These are phyloP conservation scores for Criorhina ranunculi DNA, from an alignment of 2,888 invertebrate species.

Conservation along the genomic window DNA sequence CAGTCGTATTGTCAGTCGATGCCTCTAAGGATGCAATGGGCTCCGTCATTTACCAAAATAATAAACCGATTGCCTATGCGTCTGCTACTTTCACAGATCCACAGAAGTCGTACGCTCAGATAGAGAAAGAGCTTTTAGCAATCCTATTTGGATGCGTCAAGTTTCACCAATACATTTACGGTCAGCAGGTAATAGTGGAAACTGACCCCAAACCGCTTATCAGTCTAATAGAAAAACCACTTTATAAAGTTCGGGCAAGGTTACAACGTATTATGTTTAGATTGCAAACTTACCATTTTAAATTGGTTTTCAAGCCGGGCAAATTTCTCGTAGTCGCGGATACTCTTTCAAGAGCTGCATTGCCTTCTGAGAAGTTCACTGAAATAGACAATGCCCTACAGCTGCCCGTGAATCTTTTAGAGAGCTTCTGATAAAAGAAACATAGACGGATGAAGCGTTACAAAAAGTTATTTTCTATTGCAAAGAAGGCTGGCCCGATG, in stretches of 20 bases:
- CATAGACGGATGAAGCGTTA: background rate
- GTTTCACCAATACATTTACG: no score
- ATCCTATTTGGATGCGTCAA: no score
- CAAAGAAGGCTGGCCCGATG: background rate
- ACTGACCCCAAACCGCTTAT: no score
- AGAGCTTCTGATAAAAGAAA: background rate
- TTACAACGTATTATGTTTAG: no score
- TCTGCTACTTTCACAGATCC: slow-evolving; percentile 1
- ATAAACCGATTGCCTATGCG: background rate
- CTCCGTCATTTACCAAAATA: no score
- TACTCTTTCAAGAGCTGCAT: background rate
- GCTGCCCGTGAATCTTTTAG: background rate
- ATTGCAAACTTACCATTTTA: background rate
- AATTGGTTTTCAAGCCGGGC: background rate
- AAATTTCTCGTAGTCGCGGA: slow-evolving; percentile 1
- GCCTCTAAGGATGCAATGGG: no score
- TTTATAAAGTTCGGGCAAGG: no score
- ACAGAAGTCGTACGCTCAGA: background rate
- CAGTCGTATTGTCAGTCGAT: no score
- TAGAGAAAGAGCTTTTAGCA: no score
- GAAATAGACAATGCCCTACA: background rate
- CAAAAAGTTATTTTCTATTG: slow-evolving; percentile 7
- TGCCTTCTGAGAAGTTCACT: background rate
- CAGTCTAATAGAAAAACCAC: no score
- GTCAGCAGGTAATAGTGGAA: no score